Evolutionary conservation across 2,797 vertebrate genomes (phyloP).

Genomic region (Micrastur ruficollis): DNA sequence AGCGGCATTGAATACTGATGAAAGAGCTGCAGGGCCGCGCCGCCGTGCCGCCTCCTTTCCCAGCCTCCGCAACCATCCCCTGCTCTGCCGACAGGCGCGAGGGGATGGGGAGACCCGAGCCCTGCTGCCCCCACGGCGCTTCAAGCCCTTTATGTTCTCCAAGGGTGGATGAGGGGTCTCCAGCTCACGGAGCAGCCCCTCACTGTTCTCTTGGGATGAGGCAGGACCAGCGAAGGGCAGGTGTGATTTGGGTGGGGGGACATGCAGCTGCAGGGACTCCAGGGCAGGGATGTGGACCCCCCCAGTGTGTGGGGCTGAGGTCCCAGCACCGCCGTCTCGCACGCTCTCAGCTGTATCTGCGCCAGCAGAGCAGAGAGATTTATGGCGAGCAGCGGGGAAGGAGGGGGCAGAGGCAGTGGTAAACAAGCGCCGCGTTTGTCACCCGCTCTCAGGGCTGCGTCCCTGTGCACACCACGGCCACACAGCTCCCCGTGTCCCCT

Average conservation of each 20-base stretch:
- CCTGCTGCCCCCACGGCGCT: accelerated
- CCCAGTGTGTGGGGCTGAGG: accelerated
- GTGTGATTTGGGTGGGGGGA: background rate
- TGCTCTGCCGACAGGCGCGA: background rate
- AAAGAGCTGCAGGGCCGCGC: background rate
- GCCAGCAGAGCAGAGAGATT: background rate
- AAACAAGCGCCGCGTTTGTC: background rate
- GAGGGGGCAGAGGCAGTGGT: background rate
- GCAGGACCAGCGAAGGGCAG: background rate
- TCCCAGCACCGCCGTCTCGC: background rate
- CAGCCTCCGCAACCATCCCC: background rate
- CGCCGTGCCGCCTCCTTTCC: background rate
- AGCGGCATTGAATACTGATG: background rate
- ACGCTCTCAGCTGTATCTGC: background rate
- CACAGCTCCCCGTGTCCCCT: background rate
- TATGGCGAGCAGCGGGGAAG: background rate
- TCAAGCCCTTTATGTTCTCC: background rate
- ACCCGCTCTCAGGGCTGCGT: background rate
- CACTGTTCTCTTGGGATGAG: background rate
- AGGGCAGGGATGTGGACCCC: background rate
- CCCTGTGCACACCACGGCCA: accelerated
- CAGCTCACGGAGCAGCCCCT: accelerated
- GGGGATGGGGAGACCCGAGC: background rate
- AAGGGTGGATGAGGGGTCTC: accelerated
- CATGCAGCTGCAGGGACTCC: accelerated